Evolutionary conservation across 2,113 vertebrate genomes (phyloP).

Genomic region (Phainopepla nitens): DNA sequence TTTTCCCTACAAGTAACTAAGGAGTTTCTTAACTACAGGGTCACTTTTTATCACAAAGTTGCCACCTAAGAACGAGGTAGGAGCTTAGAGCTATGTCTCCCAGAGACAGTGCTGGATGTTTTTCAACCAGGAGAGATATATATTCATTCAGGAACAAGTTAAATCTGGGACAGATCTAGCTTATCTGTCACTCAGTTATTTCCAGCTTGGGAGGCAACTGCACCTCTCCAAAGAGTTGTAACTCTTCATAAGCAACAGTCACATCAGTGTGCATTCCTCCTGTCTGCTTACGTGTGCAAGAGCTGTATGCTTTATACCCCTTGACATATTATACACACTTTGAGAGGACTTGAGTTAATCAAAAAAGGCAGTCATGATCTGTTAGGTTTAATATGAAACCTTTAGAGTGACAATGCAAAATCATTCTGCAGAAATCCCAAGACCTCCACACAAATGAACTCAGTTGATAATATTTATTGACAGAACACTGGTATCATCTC

Average conservation of each 20-base stretch:
- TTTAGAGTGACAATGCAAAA: slow-evolving; percentile 9
- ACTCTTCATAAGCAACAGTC: background rate
- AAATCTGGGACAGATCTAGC: background rate
- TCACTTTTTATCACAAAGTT: background rate
- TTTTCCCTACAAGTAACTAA: background rate
- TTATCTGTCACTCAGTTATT: background rate
- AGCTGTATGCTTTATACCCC: background rate
- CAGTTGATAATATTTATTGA: slow-evolving; percentile 50
- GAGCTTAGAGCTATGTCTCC: background rate
- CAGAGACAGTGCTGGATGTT: background rate
- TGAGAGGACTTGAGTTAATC: slow-evolving; percentile 43
- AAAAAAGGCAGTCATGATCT: background rate
- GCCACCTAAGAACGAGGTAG: background rate
- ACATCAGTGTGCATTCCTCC: background rate
- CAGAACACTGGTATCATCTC: slow-evolving; percentile 19
- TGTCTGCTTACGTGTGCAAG: background rate
- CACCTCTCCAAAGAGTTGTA: background rate
- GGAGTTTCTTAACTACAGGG: background rate
- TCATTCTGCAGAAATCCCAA: slow-evolving; percentile 30
- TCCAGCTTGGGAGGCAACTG: background rate
- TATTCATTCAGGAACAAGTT: background rate
- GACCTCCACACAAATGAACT: slow-evolving; percentile 4
- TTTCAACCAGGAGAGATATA: background rate
- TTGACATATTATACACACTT: background rate
- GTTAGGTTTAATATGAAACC: background rate